Conservation (phyloP, 2,113 vertebrate species). For the Passer domesticus region DNA sequence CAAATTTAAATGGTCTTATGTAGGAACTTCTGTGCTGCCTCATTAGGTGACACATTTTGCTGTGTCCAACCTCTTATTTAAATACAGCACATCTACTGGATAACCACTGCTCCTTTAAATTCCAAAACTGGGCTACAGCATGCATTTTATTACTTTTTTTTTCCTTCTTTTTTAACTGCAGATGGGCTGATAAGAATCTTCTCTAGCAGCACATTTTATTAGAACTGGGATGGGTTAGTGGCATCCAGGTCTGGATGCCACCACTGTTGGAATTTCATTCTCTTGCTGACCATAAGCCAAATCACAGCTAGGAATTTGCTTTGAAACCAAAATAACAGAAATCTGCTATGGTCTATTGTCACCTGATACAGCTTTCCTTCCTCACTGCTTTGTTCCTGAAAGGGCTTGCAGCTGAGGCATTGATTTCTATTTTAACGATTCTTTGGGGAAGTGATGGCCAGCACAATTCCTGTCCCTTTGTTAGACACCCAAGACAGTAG, state of each 20-base stretch:
- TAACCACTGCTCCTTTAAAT: constrained; percentile 4
- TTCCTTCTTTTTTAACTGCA: neutral
- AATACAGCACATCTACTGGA: constrained; percentile 9
- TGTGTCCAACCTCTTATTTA: constrained; percentile 21
- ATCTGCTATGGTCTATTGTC: constrained; percentile 14
- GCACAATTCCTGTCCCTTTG: constrained; percentile 17
- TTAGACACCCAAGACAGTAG: constrained; percentile 35
- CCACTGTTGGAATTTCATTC: constrained; percentile 25
- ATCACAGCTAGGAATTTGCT: constrained; percentile 42
- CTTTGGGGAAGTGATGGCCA: neutral
- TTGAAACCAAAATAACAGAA: constrained; percentile 44
- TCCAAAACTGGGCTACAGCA: neutral
- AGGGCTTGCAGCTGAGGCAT: constrained; percentile 38
- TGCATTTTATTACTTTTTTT: constrained; percentile 15
- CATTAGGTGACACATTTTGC: constrained; percentile 69
- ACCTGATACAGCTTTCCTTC: constrained; percentile 2
- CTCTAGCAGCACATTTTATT: neutral
- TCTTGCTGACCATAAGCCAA: constrained; percentile 25
- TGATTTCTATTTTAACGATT: constrained; percentile 41
- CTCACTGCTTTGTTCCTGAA: constrained; percentile 21
- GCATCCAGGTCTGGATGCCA: neutral
- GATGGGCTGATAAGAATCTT: constrained; percentile 4
- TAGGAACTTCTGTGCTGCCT: constrained; percentile 69
- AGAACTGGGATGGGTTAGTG: neutral
- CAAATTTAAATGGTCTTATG: constrained; percentile 70